phyloP scores from a whole-genome alignment of 2,113 vertebrate genomes.

The Pedionomus torquatus region DNA sequence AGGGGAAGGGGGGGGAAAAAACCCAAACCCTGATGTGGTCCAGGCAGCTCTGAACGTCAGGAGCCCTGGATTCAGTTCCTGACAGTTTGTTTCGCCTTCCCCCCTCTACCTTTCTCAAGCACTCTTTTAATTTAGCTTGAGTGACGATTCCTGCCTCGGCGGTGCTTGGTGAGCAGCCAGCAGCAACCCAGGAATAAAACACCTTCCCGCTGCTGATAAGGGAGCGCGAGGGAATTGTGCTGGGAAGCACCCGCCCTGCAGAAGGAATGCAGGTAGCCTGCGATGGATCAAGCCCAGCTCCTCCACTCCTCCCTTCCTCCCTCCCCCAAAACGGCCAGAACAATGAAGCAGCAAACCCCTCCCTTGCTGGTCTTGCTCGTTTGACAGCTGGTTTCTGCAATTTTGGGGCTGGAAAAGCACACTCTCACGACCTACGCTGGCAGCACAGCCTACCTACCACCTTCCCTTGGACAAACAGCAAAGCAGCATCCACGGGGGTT shows the following conservation, averaged over 20 bases:
- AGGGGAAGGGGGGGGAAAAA: neutral
- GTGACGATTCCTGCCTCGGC: conserved; percentile 21
- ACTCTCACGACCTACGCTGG: neutral
- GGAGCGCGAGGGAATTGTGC: neutral
- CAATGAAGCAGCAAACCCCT: neutral
- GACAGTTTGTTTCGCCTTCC: conserved; percentile 35
- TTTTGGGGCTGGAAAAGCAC: neutral
- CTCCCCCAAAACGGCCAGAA: neutral
- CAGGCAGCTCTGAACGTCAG: neutral
- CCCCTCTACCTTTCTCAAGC: neutral
- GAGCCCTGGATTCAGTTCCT: conserved; percentile 29
- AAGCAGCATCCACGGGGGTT: accelerated
- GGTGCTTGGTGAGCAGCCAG: conserved; percentile 44
- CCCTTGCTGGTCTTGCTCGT: neutral
- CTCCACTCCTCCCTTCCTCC: neutral
- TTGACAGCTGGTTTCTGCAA: neutral
- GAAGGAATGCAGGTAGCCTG: conserved; percentile 34
- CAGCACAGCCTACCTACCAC: neutral
- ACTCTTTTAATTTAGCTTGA: conserved; percentile 55
- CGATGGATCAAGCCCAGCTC: neutral
- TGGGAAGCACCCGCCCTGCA: neutral
- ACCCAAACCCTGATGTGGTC: neutral
- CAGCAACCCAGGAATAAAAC: conserved; percentile 37
- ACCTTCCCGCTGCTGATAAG: conserved; percentile 28
- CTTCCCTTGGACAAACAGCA: neutral